These are phyloP conservation scores for Onychostoma macrolepis DNA, from an alignment of 2,113 vertebrate species.

Conservation along the genomic window DNA sequence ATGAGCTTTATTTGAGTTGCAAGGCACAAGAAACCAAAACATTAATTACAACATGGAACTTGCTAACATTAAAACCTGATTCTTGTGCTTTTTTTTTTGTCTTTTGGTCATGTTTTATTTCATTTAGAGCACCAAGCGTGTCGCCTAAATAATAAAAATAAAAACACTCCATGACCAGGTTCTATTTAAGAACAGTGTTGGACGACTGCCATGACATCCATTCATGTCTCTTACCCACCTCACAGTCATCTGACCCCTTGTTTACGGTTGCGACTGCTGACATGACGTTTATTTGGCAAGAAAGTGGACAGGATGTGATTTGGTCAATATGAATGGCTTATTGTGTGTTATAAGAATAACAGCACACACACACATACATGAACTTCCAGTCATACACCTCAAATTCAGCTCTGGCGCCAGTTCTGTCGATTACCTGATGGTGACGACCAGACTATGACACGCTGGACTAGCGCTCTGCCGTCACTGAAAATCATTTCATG, in stretches of 20 bases:
- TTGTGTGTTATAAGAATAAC: constrained; percentile 52
- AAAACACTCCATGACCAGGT: not conserved
- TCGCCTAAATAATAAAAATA: not conserved
- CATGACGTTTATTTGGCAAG: constrained; percentile 36
- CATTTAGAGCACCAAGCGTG: not conserved
- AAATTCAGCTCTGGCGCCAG: not conserved
- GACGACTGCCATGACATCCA: constrained; percentile 22
- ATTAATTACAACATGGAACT: not conserved
- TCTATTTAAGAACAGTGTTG: constrained; percentile 38
- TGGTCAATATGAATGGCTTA: constrained; percentile 55
- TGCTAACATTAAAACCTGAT: not conserved
- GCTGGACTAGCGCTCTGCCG: not conserved
- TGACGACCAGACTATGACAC: not conserved
- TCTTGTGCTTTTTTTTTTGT: too few species aligned
- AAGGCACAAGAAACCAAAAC: not conserved
- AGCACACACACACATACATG: constrained; percentile 34
- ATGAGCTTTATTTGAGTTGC: not conserved
- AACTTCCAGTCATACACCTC: constrained; percentile 11
- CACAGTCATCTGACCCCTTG: constrained; percentile 42
- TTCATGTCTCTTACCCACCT: constrained; percentile 42
- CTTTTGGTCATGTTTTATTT: not conserved
- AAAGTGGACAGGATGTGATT: constrained; percentile 50
- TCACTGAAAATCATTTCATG: constrained; percentile 1
- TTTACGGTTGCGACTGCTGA: constrained; percentile 33
- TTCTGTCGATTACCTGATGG: constrained; percentile 16